Evolutionary conservation across 2,113 vertebrate species (phyloP).

Genomic region (Oryzias curvinotus): DNA sequence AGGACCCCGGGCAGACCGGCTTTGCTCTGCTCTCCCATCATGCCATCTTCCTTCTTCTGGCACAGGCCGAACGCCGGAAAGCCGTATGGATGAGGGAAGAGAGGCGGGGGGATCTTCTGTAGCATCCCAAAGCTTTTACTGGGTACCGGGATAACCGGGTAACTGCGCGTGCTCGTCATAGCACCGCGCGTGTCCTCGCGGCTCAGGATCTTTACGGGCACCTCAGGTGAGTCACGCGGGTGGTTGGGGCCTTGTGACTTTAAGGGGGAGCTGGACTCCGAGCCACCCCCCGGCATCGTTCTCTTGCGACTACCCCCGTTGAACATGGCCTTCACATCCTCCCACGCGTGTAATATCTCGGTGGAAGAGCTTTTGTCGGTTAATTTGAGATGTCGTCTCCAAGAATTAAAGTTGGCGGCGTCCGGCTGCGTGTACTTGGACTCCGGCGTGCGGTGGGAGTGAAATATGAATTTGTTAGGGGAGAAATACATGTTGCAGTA

Average conservation of each 20-base stretch:
- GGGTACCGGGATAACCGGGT: conserved; percentile 94
- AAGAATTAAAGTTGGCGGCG: conserved; percentile 91
- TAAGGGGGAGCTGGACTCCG: conserved; percentile 63
- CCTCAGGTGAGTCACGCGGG: conserved; percentile 67
- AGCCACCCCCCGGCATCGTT: conserved; percentile 81
- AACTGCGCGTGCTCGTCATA: conserved; percentile 83
- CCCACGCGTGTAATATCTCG: conserved; percentile 90
- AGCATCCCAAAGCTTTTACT: conserved; percentile 94
- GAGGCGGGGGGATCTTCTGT: conserved; percentile 90
- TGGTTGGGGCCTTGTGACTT: conserved; percentile 62
- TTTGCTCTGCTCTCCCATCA: conserved; percentile 76
- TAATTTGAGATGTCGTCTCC: conserved; percentile 90
- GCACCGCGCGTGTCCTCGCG: conserved; percentile 76
- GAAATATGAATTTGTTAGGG: conserved; percentile 93
- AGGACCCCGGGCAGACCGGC: conserved; percentile 73
- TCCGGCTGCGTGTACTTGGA: conserved; percentile 93
- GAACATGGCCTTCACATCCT: conserved; percentile 98
- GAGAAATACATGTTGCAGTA: conserved; percentile 94
- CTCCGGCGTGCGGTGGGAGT: conserved; percentile 89
- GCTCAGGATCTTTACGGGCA: conserved; percentile 78
- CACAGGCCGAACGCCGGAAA: conserved; percentile 93
- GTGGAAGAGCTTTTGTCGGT: conserved; percentile 81
- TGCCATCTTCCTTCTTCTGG: conserved; percentile 87
- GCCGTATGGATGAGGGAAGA: conserved; percentile 92
- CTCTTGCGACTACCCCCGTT: conserved; percentile 94